These are phyloP conservation scores for Leptatherina wallacei DNA, from an alignment of 2,797 vertebrate genomes.

Conservation along the genomic window DNA sequence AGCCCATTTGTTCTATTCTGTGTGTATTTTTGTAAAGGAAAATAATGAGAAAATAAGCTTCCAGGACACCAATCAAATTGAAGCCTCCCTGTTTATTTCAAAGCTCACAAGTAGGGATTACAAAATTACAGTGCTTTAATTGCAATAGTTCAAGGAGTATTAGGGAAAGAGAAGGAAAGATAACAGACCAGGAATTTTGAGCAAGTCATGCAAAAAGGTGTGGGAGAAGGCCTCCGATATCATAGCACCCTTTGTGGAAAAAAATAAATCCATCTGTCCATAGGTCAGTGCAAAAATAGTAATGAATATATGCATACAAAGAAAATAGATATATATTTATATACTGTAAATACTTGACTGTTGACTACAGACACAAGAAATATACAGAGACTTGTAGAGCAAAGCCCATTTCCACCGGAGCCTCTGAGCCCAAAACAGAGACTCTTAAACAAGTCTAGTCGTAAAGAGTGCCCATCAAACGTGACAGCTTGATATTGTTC, in stretches of 20 bases:
- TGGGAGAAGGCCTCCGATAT: constrained; percentile 85
- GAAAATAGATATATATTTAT: constrained; percentile 81
- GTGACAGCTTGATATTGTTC: constrained; percentile 62
- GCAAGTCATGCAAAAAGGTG: constrained; percentile 85
- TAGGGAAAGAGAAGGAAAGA: constrained; percentile 71
- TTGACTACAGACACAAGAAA: constrained; percentile 76
- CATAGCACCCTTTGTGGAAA: constrained; percentile 88
- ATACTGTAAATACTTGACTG: constrained; percentile 76
- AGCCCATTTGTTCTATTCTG: too few species aligned
- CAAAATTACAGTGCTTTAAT: constrained; percentile 85
- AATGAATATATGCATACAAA: constrained; percentile 86
- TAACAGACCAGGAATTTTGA: constrained; percentile 76
- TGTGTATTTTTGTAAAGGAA: too few species aligned
- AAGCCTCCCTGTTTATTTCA: constrained; percentile 81
- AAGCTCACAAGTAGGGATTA: constrained; percentile 84
- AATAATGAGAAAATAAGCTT: constrained; percentile 35
- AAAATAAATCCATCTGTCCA: constrained; percentile 82
- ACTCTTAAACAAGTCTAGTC: constrained; percentile 67
- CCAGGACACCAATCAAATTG: constrained; percentile 65
- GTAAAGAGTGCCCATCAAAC: constrained; percentile 65
- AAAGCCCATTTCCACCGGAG: constrained; percentile 62
- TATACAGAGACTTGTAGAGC: constrained; percentile 70
- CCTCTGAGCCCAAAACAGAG: constrained; percentile 68
- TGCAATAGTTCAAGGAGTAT: constrained; percentile 76
- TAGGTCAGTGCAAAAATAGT: constrained; percentile 87